Evolutionary conservation across 2,797 vertebrate species (phyloP), one percentile per base, ranked within the genome.

Genomic region (Macroramphosus scolopax): DNA sequence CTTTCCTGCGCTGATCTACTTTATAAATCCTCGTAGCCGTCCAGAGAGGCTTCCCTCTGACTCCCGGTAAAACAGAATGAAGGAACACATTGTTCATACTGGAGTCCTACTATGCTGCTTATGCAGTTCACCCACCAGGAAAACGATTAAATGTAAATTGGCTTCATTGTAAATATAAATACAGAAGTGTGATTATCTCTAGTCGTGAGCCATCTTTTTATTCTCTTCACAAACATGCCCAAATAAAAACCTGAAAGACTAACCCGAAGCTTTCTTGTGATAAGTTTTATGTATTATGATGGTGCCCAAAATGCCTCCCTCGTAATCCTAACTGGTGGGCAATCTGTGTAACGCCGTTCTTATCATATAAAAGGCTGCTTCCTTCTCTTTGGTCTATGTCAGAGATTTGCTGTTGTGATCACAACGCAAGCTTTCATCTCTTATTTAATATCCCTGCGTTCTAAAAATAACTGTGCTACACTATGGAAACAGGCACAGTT

Each of bases 391-490:
- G 46, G 54, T 43, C 37, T 39, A 43, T 1, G 25, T 54, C 65
- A 28, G 66, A 73, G 78, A 57, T 44, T 44, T 59, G 34, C 46
- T 32, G 43, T 47, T 47, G 29, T 63, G 72, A 78, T 80, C 63
- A 77, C 77, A 74, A 68, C 41, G 44, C 11, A 10, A n/a, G 60
- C 59, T 67, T 77, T 81, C 75, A 78, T 85, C 51, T 75, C 68
- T 80, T 81, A 83, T 82, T 85, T 68, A 82, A 66, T 3, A 22
- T 54, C 41, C 6, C 42, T 61, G 17, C 32, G 24, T 47, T 68
- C 72, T 80, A 83, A 73, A 86, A 84, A 82, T 78, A 85, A 55
- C 40, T 29, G 16, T 5, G 24, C 50, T 69, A 72, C 47, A 50
- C 32, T 55, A 71, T 58, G 37, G 68, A 72, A 69, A 68, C 49